Evolutionary conservation across 2,888 invertebrate species (phyloP), one percentile per base, ranked within the genome.

Genomic region (Perizoma affinitatum): DNA sequence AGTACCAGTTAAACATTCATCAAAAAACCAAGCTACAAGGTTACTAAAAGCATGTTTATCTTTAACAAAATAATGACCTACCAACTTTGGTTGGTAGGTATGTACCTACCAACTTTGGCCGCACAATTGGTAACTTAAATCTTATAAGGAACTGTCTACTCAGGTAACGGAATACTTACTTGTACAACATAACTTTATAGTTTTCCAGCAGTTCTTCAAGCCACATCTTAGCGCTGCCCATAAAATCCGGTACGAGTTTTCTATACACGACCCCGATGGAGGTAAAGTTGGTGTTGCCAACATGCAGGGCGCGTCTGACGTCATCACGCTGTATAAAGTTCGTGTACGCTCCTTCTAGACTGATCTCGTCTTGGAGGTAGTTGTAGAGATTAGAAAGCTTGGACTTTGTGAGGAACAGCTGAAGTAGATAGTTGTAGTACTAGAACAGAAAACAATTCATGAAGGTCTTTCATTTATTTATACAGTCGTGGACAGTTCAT

Each of bases 161-260:
- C 22, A 46, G 34, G 38, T 34, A 54, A 34, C 22, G 6, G 34
- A 7, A 40, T 8, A 83, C 90, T 74, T 89, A 95, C 87, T 93
- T 94, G 81, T 95, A 95, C 52, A 94, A 84, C 90, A 95, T 86
- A 45, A 95, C 94, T 73, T 72, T 83, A 65, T 93, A 93, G 67
- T 93, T 88, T 63, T 94, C 93, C 9, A 94, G 70, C 4, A 94
- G 73, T 59, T 92, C 92, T 66, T 93, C 93, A 0, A 93, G 82
- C 93, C 93, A 93, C 62, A 83, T 81, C 73, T 94, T 94, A 3
- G 94, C 93, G 34, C 94, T 94, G 9, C 84, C 86, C 93, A 94
- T 93, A 67, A 93, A 93, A 72, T 93, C 93, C 0, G 88, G 89
- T 49, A 92, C 87, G 0, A 93, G 83, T 61, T 90, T 90, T 47